These are phyloP conservation scores for Podarcis raffonei DNA, from an alignment of 2,113 vertebrate species.

Conservation along the genomic window DNA sequence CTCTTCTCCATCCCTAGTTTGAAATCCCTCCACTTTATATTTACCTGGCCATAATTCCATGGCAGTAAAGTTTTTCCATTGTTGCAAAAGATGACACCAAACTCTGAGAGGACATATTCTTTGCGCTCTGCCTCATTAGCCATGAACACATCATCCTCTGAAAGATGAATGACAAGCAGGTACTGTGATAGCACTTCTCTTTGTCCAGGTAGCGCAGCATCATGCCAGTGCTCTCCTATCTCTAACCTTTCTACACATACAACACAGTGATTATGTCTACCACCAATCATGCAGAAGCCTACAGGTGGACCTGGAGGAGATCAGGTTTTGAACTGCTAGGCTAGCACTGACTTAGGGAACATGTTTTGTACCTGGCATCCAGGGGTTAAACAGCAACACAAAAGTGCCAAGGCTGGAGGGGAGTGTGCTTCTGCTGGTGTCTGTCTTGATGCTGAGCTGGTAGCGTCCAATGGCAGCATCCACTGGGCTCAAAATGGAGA, in stretches of 20 bases:
- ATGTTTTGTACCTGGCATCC: slow-evolving; percentile 79
- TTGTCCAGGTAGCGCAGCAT: neutral
- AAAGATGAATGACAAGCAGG: slow-evolving; percentile 31
- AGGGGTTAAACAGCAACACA: slow-evolving; percentile 89
- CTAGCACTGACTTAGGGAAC: too few relatives aligned
- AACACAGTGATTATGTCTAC: too few relatives aligned
- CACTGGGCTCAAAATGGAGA: slow-evolving; percentile 75
- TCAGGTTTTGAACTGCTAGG: too few relatives aligned
- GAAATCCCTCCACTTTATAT: too few relatives aligned
- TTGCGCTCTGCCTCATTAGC: slow-evolving; percentile 64
- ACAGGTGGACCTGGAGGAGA: too few relatives aligned
- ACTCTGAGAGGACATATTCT: slow-evolving; percentile 88
- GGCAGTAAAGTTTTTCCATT: too few relatives aligned
- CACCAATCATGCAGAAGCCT: too few relatives aligned
- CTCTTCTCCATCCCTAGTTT: too few relatives aligned
- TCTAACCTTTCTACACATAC: too few relatives aligned
- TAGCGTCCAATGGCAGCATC: slow-evolving; percentile 81
- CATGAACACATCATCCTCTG: slow-evolving; percentile 87
- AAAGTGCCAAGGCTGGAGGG: slow-evolving; percentile 61
- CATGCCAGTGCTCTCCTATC: too few relatives aligned
- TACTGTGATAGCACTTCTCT: neutral
- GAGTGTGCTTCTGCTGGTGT: neutral
- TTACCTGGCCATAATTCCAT: too few relatives aligned
- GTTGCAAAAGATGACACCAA: slow-evolving; percentile 77
- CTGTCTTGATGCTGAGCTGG: slow-evolving; percentile 55